Percentiles rank a stretch among this genome's conserved stretches.
Conservation (phyloP, 2,797 vertebrate species). For the Poliocrania exsul region DNA sequence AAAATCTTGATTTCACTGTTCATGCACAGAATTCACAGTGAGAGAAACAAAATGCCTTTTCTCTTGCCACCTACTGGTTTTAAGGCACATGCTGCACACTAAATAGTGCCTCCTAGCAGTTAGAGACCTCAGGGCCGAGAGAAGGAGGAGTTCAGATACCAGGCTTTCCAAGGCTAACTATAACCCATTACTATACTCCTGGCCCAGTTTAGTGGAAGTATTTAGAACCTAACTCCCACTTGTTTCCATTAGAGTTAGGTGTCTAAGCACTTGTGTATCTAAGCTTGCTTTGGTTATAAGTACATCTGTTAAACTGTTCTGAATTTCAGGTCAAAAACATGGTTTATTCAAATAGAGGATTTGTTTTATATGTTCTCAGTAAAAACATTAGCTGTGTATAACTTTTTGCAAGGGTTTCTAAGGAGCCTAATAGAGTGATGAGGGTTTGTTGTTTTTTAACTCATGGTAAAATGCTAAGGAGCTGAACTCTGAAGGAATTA, state of each 20-base stretch:
- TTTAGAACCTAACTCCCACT: slow-evolving; percentile 34
- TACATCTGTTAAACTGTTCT: slow-evolving; percentile 4
- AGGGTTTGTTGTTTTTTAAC: not conserved
- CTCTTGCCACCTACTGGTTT: not conserved
- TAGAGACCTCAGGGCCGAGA: not conserved
- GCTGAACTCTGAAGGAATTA: not conserved
- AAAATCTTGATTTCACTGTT: slow-evolving; percentile 32
- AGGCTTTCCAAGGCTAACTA: slow-evolving; percentile 40
- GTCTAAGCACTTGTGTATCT: slow-evolving; percentile 36
- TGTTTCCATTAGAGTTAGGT: slow-evolving; percentile 49
- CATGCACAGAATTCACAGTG: not conserved
- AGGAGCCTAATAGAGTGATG: not conserved
- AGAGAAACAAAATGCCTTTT: not conserved
- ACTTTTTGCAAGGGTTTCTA: not conserved
- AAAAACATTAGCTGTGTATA: not conserved
- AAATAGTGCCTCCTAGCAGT: not conserved
- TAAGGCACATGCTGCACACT: not conserved
- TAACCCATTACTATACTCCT: slow-evolving; percentile 32
- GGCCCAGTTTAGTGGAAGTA: slow-evolving; percentile 32
- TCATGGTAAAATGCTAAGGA: not conserved
- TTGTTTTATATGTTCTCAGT: not conserved
- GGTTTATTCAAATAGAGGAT: not conserved
- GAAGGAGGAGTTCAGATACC: not conserved
- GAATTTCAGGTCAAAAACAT: not conserved
- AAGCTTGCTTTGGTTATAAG: not conserved